These are phyloP conservation scores for Lasioglossum zephyrum DNA, from an alignment of 2,888 invertebrate species.

Conservation along the genomic window DNA sequence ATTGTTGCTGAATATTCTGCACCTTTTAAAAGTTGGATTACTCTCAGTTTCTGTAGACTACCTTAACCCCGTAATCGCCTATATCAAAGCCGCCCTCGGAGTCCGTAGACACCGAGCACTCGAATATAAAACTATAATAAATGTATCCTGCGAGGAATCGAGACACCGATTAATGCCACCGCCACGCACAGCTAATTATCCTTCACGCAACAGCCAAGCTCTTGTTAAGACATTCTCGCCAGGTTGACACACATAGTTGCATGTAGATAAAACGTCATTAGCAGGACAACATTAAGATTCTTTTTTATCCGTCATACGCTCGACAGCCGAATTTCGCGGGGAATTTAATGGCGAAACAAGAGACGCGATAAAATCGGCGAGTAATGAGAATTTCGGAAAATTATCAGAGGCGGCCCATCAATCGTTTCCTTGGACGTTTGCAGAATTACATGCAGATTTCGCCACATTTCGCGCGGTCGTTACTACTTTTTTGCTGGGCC, in stretches of 20 bases:
- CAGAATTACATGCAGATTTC: conserved; percentile 72
- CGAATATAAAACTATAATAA: conserved; percentile 24
- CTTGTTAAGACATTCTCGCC: conserved; percentile 65
- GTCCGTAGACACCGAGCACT: background rate
- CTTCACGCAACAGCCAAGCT: conserved; percentile 58
- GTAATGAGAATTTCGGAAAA: conserved; percentile 51
- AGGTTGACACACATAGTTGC: conserved; percentile 58
- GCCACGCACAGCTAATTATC: conserved; percentile 62
- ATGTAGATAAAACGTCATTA: conserved; percentile 52
- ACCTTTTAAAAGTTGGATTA: no score
- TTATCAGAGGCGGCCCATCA: conserved; percentile 61
- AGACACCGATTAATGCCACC: conserved; percentile 54
- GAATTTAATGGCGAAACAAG: background rate
- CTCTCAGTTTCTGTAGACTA: background rate
- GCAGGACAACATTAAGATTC: conserved; percentile 26
- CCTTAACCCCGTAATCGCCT: background rate
- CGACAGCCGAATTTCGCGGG: conserved; percentile 4
- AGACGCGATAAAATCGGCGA: conserved; percentile 19
- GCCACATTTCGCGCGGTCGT: conserved; percentile 49
- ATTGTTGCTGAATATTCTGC: no score
- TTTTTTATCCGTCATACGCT: background rate
- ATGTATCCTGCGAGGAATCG: conserved; percentile 56
- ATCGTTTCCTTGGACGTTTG: conserved; percentile 42
- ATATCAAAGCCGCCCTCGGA: background rate
- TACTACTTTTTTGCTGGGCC: conserved; percentile 46